A percentile compares a stretch with the other conserved stretches of the same genome.
These are phyloP conservation scores for Helicoverpa zea DNA, from an alignment of 1,140 invertebrate species.

Conservation along the genomic window DNA sequence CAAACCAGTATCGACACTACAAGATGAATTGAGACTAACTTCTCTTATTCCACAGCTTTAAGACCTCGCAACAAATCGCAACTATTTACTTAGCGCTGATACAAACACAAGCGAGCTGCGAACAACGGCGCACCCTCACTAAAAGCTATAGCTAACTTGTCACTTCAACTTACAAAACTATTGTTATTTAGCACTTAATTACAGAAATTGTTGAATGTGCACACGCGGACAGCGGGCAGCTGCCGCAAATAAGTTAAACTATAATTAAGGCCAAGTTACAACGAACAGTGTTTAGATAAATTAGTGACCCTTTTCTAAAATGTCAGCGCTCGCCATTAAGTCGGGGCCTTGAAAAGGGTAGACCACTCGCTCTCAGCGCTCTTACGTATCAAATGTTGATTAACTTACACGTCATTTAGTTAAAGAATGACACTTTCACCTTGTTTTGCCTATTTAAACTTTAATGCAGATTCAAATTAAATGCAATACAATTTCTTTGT, in stretches of 20 bases:
- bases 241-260: conserved; percentile 78
- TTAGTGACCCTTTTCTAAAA: conserved; percentile 82
- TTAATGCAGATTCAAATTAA: no score
- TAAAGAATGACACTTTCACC: conserved; percentile 50
- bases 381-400: conserved; percentile 67
- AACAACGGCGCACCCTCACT: conserved; percentile 3
- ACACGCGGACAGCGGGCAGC: conserved; percentile 52
- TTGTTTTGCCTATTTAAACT: conserved; percentile 19
- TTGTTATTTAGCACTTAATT: conserved; percentile 47
- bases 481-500: no score
- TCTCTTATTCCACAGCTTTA: conserved; percentile 7
- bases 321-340: conserved; percentile 74
- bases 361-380: conserved; percentile 56
- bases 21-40: conserved; percentile 38
- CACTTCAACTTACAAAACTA: conserved; percentile 30
- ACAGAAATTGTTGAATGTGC: conserved; percentile 37
- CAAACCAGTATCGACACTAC: neutral
- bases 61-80: conserved; percentile 26
- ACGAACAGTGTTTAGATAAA: conserved; percentile 79
- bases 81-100: conserved; percentile 30
- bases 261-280: conserved; percentile 79
- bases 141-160: conserved; percentile 23
- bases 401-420: conserved; percentile 54
- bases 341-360: conserved; percentile 70
- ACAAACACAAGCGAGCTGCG: conserved; percentile 7